Evolutionary conservation across 2,113 vertebrate species (phyloP).

Genomic region (Tylochromis polylepis): DNA sequence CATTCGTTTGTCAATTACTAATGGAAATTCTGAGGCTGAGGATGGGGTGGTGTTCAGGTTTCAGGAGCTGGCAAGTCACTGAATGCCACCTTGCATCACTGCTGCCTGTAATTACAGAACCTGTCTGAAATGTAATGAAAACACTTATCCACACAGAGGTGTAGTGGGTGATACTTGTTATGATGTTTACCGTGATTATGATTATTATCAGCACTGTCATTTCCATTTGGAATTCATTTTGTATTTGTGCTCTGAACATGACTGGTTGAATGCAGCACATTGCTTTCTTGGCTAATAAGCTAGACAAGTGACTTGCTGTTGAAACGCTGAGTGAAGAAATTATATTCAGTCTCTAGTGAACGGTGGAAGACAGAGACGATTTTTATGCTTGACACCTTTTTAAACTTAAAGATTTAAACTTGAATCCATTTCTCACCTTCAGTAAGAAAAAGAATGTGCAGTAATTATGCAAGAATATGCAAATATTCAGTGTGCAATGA

Average conservation of each 20-base stretch:
- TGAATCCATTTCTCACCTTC: background rate
- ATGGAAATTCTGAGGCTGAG: conserved; percentile 45
- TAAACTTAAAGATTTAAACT: background rate
- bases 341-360: background rate
- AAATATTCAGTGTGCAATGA: background rate
- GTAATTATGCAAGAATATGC: conserved; percentile 12
- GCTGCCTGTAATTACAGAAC: conserved; percentile 44
- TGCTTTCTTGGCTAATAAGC: conserved; percentile 17
- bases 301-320: conserved; percentile 6
- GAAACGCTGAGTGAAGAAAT: conserved; percentile 10
- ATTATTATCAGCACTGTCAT: conserved; percentile 12
- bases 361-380: background rate
- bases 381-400: conserved; percentile 19
- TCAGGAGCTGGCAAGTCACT: conserved; percentile 48
- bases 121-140: conserved; percentile 17
- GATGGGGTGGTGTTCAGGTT: background rate
- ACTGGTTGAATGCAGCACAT: background rate
- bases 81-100: conserved; percentile 47
- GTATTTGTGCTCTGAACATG: background rate
- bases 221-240: conserved; percentile 15
- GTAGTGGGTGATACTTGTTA: background rate
- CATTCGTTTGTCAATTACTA: conserved; percentile 66
- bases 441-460: background rate
- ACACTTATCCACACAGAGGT: background rate
- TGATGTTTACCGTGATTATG: conserved; percentile 15